Base-by-base conservation (phyloP, 2,113 vertebrate genomes). In the Osmerus eperlanus region DNA sequence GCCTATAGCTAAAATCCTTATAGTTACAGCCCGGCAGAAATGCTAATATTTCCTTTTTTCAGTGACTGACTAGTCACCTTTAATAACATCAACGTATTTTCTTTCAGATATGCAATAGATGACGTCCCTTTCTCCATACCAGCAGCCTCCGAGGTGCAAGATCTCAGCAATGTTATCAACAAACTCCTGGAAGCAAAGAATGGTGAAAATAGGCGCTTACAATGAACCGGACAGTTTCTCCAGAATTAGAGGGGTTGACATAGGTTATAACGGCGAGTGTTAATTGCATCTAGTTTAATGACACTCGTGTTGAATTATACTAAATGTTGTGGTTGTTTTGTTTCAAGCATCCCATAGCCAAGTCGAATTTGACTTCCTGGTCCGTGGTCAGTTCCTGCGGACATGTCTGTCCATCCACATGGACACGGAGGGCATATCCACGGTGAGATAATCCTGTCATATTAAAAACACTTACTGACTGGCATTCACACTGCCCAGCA, bases 311-410 rank as follows among this genome's bases (percentile, higher is more conserved):
- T 47, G 41, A 47, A 16, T 19, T 32, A 56, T 29, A 53, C 56
- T n/a, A 56, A 47, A 47, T 47, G 1, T 4, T 47, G 32, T 65
- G 63, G 23, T 5, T 23, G 55, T 60, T 32, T 21, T 23, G 4
- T 72, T 69, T 71, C 7, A 86, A 99, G 97, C 60, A n/a, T 91
- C 92, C 78, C 96, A 99, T 87, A 94, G 90, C 77, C 92, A 93
- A 83, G 95, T 98, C 90, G 97, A 99, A 61, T 99, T 99, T 74
- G 97, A 99, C 89, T 99, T 99, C 90, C 94, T 99, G 87, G 92
- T 99, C 89, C 92, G 89, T 83, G 94, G 94, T 54, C 96, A 97
- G 86, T 99, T 99, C 89, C 87, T 99, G 73, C 96, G 95, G 61
- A 73, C 92, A 76, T 74, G 94, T 0, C 89, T 99, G 87, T 88